phyloP scores from a whole-genome alignment of 1,140 invertebrate genomes.

The Pogonomyrmex barbatus region DNA sequence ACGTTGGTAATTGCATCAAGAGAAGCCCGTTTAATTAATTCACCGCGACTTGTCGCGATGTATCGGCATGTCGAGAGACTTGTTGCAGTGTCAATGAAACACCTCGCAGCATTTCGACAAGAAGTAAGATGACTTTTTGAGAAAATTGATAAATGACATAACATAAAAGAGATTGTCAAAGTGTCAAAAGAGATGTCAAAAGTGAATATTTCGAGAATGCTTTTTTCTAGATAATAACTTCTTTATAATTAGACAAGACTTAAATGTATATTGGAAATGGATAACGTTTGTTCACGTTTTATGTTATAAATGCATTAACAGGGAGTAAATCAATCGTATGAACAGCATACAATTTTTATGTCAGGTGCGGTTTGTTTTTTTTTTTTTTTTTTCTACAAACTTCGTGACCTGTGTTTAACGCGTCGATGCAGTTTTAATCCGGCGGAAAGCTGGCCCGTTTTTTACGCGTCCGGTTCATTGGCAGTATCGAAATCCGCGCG shows the following conservation, averaged over 20 bases:
- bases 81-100: slow-evolving; percentile 45
- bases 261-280: not conserved
- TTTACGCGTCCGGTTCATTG: slow-evolving; percentile 53
- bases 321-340: slow-evolving; percentile 13
- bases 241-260: not conserved
- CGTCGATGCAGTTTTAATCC: slow-evolving; percentile 62
- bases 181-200: not conserved
- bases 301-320: slow-evolving; percentile 10
- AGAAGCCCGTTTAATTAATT: slow-evolving; percentile 79
- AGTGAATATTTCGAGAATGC: not conserved
- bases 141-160: not conserved
- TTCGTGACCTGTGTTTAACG: slow-evolving; percentile 60
- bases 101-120: not conserved
- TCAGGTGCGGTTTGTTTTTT: slow-evolving; percentile 19
- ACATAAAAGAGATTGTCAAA: not conserved
- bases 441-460: slow-evolving; percentile 55
- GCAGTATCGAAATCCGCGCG: slow-evolving; percentile 50
- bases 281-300: not conserved
- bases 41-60: slow-evolving; percentile 33
- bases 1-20: slow-evolving; percentile 78
- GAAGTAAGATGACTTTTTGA: slow-evolving; percentile 1
- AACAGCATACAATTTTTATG: slow-evolving; percentile 41
- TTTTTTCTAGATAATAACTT: not conserved
- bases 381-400: slow-evolving; percentile 29
- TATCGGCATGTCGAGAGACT: slow-evolving; percentile 38